Evolutionary conservation across 1,140 invertebrate species (phyloP).

Genomic region (Pseudomyrmex dendroicus): DNA sequence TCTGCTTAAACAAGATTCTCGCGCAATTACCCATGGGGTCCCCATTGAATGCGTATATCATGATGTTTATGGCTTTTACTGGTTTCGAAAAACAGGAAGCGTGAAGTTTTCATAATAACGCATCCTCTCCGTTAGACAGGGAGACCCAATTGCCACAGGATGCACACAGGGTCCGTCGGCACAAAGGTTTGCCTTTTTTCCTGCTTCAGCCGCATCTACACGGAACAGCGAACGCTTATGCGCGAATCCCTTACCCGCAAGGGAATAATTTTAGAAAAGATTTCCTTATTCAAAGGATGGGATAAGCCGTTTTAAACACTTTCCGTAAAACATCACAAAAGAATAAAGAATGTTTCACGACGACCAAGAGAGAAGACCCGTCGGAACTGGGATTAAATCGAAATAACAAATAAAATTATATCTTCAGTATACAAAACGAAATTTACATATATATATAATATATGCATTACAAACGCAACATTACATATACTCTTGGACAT

Average conservation of each 20-base stretch:
- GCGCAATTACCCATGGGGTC: constrained; percentile 54
- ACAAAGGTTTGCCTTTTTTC: constrained; percentile 73
- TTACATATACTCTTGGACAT: neutral
- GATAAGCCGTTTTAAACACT: constrained; percentile 68
- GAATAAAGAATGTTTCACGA: constrained; percentile 6
- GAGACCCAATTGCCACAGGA: constrained; percentile 74
- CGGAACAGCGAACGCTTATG: constrained; percentile 69
- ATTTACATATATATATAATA: neutral
- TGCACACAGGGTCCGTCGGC: constrained; percentile 70
- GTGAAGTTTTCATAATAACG: constrained; percentile 76
- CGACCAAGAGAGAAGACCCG: neutral
- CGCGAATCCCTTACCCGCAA: constrained; percentile 62
- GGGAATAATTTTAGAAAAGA: constrained; percentile 75
- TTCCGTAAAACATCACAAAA: constrained; percentile 49
- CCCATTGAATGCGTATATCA: constrained; percentile 22
- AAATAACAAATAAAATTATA: constrained; percentile 22
- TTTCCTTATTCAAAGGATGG: constrained; percentile 68
- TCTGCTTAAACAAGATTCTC: constrained; percentile 43
- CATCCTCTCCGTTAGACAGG: constrained; percentile 70
- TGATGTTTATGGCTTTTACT: constrained; percentile 45
- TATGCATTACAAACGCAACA: constrained; percentile 34
- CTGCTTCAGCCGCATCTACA: constrained; percentile 69
- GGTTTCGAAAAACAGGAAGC: constrained; percentile 71
- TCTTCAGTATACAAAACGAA: constrained; percentile 45
- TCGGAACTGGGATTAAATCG: constrained; percentile 37